These are phyloP conservation scores for Gallirallus australis DNA, from an alignment of 2,797 vertebrate genomes.

Conservation along the genomic window DNA sequence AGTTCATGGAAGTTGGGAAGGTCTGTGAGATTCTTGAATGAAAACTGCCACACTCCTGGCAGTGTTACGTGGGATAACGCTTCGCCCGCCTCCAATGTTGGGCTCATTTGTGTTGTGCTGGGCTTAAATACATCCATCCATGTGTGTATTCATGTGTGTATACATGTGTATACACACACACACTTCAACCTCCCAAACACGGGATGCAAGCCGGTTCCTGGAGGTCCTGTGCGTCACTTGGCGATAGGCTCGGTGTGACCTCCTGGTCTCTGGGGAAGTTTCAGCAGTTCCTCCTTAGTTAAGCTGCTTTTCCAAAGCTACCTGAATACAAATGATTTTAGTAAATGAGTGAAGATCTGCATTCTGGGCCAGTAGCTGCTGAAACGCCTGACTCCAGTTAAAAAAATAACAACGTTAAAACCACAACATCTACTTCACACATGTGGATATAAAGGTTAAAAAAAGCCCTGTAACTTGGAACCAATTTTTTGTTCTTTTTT, in stretches of 20 bases:
- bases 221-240: background rate
- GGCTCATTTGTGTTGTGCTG: background rate
- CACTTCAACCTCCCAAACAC: background rate
- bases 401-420: background rate
- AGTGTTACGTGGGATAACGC: rapidly evolving
- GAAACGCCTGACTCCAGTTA: background rate
- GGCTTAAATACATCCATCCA: background rate
- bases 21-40: background rate
- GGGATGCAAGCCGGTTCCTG: background rate
- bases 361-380: background rate
- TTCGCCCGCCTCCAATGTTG: background rate
- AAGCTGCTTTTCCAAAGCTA: background rate
- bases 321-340: background rate
- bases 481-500: background rate
- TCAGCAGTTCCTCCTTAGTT: background rate
- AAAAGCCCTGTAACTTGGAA: background rate
- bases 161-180: background rate
- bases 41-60: background rate
- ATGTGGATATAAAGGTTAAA: background rate
- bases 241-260: background rate
- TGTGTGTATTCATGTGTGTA: too few relatives aligned
- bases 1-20: background rate
- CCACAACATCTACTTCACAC: background rate
- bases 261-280: background rate
- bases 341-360: background rate